Evolutionary conservation across 2,113 vertebrate genomes (phyloP), one percentile per base, ranked within the genome.

Genomic region (Lonchura striata): DNA sequence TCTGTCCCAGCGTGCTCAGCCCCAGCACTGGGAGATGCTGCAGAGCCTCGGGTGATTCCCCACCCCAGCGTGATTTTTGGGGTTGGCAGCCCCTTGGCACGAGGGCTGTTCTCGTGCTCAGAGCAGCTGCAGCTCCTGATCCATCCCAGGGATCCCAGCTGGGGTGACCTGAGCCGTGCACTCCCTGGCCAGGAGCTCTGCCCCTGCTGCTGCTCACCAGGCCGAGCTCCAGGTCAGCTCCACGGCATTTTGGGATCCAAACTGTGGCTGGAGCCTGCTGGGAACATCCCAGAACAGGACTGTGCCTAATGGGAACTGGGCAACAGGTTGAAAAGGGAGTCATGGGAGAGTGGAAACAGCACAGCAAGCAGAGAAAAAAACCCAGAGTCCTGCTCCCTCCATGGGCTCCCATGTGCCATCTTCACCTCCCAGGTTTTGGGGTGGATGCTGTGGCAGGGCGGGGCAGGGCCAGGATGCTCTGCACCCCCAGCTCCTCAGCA

Each of bases 81-180:
- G 41, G 4, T 1, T 47, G 23, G 2, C 28, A 25, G 10, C 1
- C 12, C 44, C 56, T 35, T 16, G 19, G 59, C 25, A 28, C 30
- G 0, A 4, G 66, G 11, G 63, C 6, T 41, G 4, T 2, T 79
- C 23, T 49, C 7, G 6, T 28, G 46, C 1, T 30, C 21, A 6
- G 25, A 82, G 76, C 65, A 68, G 94, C 75, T 41, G n/a, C 54
- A 53, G 42, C 23, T 39, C 47, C 72, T 39, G 10, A 3, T 4
- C 24, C 64, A 35, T 3, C 15, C 16, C 75, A 42, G 54, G 33
- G 59, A 64, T 21, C 3, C 68, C 24, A 9, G 35, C 50, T 31
- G 5, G 37, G 57, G 59, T 9, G 6, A 50, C 33, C 35, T 0
- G 0, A 79, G 16, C 41, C 6, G 0, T 0, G 1, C 1, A 2